Conservation (phyloP, 1,140 invertebrate genomes). For the Papilio dardanus region DNA sequence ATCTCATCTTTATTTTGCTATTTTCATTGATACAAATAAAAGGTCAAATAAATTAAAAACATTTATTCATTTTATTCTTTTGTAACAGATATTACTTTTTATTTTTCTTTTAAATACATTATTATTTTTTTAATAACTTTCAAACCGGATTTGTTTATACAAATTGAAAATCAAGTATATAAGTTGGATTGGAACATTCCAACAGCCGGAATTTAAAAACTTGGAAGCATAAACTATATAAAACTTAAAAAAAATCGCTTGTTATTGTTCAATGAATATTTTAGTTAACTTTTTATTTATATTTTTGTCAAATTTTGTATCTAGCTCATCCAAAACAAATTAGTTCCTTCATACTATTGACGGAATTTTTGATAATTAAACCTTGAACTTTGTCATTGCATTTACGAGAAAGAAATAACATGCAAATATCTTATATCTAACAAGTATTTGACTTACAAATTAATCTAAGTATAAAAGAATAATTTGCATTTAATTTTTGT, state of each 20-base stretch:
- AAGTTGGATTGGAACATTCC: background rate
- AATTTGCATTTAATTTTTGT: background rate
- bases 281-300: no score
- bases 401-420: background rate
- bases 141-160: background rate
- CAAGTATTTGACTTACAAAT: background rate
- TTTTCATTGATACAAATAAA: slow-evolving; percentile 3
- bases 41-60: background rate
- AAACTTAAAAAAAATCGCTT: no score
- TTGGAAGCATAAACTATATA: no score
- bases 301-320: no score
- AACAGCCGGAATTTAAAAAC: background rate
- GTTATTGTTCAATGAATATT: no score
- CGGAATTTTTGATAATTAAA: background rate
- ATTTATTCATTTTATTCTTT: slow-evolving; percentile 9
- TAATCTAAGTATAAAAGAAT: background rate
- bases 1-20: no score
- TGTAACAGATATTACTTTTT: background rate
- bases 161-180: no score
- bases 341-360: background rate
- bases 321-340: background rate
- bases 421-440: background rate
- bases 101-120: background rate
- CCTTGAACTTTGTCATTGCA: background rate
- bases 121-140: background rate